Base-by-base conservation (phyloP, 2,797 vertebrate species). In the Tragelaphus oryx region DNA sequence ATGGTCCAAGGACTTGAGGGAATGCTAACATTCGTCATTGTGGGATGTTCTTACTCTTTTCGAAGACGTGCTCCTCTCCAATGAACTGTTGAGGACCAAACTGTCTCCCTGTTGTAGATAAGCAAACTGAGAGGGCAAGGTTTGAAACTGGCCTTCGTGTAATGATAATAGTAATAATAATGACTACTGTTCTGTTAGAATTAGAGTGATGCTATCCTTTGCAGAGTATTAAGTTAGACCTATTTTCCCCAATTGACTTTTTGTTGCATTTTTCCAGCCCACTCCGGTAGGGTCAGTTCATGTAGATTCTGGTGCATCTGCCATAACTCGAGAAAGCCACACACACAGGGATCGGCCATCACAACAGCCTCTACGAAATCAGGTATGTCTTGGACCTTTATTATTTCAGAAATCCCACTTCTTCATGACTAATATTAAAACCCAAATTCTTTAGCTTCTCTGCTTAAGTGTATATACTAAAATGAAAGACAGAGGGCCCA, bases 211-310 rank as follows among this genome's bases (percentile, higher is more conserved):
- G n/a, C 50, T 87, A 5, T 93, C 54, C 30, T 92, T 96, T 82
- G 65, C 46, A 91, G 37, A 95, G 55, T 54, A 76, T 81, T 85
- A 33, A 33, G 28, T 89, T 68, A 60, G 41, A 60, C 81, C 50
- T 59, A 3, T 87, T 93, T 87, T 89, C 50, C 16, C 68, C 57
- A 93, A 26, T 41, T 90, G 87, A 6, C 96, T 44, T 95, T 93
- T 79, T 89, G 6, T 92, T 62, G 97, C 96, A 16, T 98, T 96
- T 95, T 98, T 95, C 88, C 98, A 99, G 99, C 99, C 99, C 97
- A 99, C 99, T 95, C 99, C 99, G 0, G 99, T 99, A 97, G 99
- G 99, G 82, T 99, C 99, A 74, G 99, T 99, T 97, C 99, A 99
- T 3, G 99, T 99, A 89, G 99, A 99, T 97, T 99, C 99, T 13